These are phyloP conservation scores for Microplitis demolitor DNA, from an alignment of 1,140 invertebrate genomes.

Conservation along the genomic window DNA sequence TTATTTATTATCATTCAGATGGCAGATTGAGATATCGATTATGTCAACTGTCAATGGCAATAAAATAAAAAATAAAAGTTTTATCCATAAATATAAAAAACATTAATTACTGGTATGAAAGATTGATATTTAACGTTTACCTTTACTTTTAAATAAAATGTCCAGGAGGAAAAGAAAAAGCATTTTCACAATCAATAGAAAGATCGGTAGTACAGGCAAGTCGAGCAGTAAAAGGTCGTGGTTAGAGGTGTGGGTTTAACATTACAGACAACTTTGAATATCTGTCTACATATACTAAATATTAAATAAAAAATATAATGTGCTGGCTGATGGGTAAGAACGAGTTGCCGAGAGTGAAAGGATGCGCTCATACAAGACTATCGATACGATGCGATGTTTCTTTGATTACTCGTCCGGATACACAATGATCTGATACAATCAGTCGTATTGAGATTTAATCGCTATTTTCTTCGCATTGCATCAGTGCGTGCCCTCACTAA, in stretches of 20 bases:
- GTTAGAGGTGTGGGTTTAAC: neutral
- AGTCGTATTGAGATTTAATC: neutral
- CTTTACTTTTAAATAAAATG: neutral
- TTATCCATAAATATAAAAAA: no score
- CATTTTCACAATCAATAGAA: neutral
- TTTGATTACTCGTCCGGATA: neutral
- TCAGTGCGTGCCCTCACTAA: neutral
- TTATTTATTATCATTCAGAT: no score
- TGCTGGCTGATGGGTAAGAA: neutral
- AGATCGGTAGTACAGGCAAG: neutral
- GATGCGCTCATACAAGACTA: neutral
- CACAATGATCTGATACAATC: constrained; percentile 3
- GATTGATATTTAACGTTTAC: neutral
- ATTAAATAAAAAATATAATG: neutral
- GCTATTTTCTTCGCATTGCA: neutral
- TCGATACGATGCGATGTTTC: neutral
- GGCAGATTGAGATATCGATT: no score
- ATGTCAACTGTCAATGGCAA: no score
- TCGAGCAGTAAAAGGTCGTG: neutral
- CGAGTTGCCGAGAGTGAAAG: constrained; percentile 11
- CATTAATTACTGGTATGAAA: neutral
- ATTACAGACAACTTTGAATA: neutral
- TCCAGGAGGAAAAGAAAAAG: neutral
- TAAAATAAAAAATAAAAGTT: no score
- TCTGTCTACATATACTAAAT: no score